Evolutionary conservation across 1,140 invertebrate species (phyloP).

Genomic region (Metaphire vulgaris): DNA sequence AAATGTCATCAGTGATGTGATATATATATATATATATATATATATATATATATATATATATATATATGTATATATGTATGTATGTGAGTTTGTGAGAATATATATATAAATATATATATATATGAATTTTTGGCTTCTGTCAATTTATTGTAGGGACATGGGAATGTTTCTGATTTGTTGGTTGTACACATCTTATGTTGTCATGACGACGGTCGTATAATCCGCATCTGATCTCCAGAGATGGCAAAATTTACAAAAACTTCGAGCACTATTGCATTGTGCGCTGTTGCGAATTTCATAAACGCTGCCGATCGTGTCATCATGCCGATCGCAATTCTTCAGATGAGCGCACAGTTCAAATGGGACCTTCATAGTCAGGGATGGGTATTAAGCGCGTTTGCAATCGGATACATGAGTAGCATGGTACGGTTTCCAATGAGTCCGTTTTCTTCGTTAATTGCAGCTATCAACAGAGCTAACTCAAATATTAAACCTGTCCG

Average conservation of each 20-base stretch:
- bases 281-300: slow-evolving; percentile 70
- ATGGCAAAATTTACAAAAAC: slow-evolving; percentile 45
- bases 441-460: neutral
- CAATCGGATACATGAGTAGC: slow-evolving; percentile 72
- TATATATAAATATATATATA: too few relatives aligned
- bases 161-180: too few relatives aligned
- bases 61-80: too few relatives aligned
- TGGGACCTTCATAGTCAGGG: slow-evolving; percentile 70
- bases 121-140: too few relatives aligned
- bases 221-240: too few relatives aligned
- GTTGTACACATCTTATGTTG: too few relatives aligned
- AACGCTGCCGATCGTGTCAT: slow-evolving; percentile 72
- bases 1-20: too few relatives aligned
- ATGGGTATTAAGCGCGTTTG: slow-evolving; percentile 72
- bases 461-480: neutral
- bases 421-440: slow-evolving; percentile 55
- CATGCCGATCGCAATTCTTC: slow-evolving; percentile 73
- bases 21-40: too few relatives aligned
- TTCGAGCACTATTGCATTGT: slow-evolving; percentile 61
- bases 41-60: too few relatives aligned
- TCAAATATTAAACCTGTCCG: slow-evolving; percentile 21
- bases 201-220: too few relatives aligned
- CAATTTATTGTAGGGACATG: too few relatives aligned
- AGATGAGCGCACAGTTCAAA: slow-evolving; percentile 67
- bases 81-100: too few relatives aligned